These are phyloP conservation scores for Steinernema khuongi DNA, from an alignment of 1,140 invertebrate species.

Conservation along the genomic window DNA sequence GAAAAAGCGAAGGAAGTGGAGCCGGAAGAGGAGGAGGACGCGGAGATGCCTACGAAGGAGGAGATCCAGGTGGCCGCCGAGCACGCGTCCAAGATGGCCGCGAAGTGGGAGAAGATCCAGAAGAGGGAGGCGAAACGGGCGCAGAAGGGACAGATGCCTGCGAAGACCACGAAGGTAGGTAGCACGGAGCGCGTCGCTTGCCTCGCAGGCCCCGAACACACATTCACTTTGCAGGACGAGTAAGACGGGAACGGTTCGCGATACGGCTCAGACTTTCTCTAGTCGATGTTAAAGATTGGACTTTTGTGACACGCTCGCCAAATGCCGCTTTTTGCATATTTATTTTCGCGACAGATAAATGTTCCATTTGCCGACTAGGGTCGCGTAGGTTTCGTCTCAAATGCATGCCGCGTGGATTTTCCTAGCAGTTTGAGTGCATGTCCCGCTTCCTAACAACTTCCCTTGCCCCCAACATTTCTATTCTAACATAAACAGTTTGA, in stretches of 20 bases:
- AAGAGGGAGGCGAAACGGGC: conserved; percentile 58
- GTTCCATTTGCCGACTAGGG: not conserved
- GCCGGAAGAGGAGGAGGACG: conserved; percentile 23
- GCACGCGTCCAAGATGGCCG: conserved; percentile 57
- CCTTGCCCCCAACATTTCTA: not conserved
- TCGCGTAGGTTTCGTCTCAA: conserved; percentile 10
- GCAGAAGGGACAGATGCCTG: conserved; percentile 55
- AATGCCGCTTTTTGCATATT: conserved; percentile 21
- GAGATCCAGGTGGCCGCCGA: conserved; percentile 47
- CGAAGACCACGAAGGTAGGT: conserved; percentile 36
- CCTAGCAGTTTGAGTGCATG: not conserved
- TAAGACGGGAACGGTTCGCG: conserved; percentile 18
- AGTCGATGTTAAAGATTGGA: not conserved
- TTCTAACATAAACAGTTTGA: not conserved
- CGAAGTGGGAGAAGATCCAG: conserved; percentile 59
- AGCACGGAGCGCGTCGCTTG: not conserved
- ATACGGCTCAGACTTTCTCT: conserved; percentile 1
- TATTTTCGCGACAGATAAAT: conserved; percentile 8
- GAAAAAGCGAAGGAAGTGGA: conserved; percentile 48
- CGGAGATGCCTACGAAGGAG: conserved; percentile 23
- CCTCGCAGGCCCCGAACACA: not conserved
- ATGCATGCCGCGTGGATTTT: not conserved
- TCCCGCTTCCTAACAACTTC: not conserved
- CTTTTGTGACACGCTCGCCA: conserved; percentile 20
- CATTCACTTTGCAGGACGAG: conserved; percentile 20